A percentile compares a stretch with the other conserved stretches of the same genome.
Evolutionary conservation across 2,113 vertebrate species (phyloP).

Genomic region (Lutjanus erythropterus): DNA sequence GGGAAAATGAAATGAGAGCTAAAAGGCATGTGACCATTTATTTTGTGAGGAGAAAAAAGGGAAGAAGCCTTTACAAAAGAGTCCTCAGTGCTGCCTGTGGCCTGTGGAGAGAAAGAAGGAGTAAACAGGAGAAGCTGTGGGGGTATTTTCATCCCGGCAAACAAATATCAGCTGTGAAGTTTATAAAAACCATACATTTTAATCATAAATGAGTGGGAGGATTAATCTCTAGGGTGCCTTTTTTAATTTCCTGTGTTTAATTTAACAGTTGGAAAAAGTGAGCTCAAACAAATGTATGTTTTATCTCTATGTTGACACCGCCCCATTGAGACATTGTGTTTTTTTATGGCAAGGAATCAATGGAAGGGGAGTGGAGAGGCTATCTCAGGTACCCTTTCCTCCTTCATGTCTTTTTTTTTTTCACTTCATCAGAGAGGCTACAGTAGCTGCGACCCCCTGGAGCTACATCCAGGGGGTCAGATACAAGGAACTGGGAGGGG

Average conservation of each 20-base stretch:
- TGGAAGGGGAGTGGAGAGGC: conserved; percentile 33
- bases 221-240: conserved; percentile 9
- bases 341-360: conserved; percentile 34
- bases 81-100: conserved; percentile 15
- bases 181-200: conserved; percentile 17
- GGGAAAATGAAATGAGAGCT: conserved; percentile 41
- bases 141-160: conserved; percentile 6
- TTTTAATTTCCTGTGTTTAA: conserved; percentile 5
- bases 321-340: neutral
- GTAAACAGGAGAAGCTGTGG: conserved; percentile 3
- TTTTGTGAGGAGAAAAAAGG: conserved; percentile 17
- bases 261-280: conserved; percentile 9
- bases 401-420: conserved; percentile 15
- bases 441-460: conserved; percentile 44
- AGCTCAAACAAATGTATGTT: neutral
- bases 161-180: conserved; percentile 33
- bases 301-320: neutral
- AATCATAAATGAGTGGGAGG: conserved; percentile 10
- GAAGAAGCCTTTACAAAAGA: conserved; percentile 13
- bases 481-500: conserved; percentile 40
- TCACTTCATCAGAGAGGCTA: conserved; percentile 45
- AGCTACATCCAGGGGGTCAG: conserved; percentile 62
- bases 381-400: conserved; percentile 22
- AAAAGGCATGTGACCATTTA: conserved; percentile 41
- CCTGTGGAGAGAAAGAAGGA: conserved; percentile 9